Evolutionary conservation across 2,888 invertebrate species (phyloP).

Genomic region (Sepioteuthis lessoniana): DNA sequence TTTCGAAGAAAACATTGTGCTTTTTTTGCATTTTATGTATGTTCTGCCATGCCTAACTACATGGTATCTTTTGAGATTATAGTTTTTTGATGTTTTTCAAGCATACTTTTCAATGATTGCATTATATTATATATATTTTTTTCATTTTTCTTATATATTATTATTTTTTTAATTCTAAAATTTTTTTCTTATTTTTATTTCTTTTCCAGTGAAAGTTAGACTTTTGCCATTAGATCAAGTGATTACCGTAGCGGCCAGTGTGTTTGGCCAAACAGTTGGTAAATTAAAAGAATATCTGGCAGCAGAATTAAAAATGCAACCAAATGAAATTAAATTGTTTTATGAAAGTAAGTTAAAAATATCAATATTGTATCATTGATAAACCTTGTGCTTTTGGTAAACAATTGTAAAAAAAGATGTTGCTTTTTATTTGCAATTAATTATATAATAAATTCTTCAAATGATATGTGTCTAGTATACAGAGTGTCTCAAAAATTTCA

Average conservation of each 20-base stretch:
- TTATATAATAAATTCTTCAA: too few species aligned
- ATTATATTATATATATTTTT: background rate
- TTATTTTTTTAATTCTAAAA: too few species aligned
- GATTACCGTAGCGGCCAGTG: constrained; percentile 72
- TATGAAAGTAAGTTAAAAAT: constrained; percentile 68
- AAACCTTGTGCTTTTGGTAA: too few species aligned
- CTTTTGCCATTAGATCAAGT: constrained; percentile 74
- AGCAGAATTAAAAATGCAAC: constrained; percentile 71
- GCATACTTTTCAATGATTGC: background rate
- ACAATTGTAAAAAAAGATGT: too few species aligned
- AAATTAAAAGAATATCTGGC: constrained; percentile 72
- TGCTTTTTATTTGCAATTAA: too few species aligned
- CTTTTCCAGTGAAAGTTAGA: constrained; percentile 73
- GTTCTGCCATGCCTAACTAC: background rate
- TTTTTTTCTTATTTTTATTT: constrained; percentile 40
- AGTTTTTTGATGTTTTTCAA: background rate
- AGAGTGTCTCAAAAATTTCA: too few species aligned
- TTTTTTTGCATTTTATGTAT: too few species aligned
- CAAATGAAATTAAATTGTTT: constrained; percentile 68
- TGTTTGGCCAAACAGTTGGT: constrained; percentile 70
- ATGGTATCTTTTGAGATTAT: background rate
- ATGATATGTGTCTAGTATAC: too few species aligned
- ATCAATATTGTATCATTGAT: background rate
- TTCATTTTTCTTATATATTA: too few species aligned
- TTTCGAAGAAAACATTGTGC: too few species aligned